Evolutionary conservation across 23 tunicate genomes (phyloP).

Genomic region (Ascidia mentula): DNA sequence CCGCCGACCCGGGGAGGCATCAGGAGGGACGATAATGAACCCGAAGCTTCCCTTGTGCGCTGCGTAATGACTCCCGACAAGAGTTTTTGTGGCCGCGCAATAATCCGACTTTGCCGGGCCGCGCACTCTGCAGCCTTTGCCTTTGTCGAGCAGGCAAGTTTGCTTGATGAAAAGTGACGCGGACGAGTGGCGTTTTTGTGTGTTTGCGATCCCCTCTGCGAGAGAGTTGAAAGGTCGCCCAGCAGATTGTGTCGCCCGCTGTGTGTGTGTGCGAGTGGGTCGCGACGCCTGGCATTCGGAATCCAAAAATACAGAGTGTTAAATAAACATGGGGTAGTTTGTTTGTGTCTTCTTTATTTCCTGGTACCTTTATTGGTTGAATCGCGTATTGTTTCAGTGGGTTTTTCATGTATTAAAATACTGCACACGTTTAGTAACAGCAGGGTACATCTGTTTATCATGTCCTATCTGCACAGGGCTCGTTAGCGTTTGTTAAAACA

Average conservation of each 20-base stretch:
- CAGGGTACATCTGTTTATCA: too few species aligned
- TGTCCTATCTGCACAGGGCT: too few species aligned
- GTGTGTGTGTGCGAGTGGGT: not conserved
- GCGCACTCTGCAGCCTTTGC: not conserved
- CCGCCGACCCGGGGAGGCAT: not conserved
- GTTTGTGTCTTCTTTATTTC: too few species aligned
- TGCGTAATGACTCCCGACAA: slow-evolving; percentile 5
- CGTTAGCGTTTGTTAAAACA: too few species aligned
- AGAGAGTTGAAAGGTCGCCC: not conserved
- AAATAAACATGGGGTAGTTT: too few species aligned
- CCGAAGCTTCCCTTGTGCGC: slow-evolving; percentile 8
- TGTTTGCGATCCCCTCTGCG: not conserved
- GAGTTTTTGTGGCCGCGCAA: slow-evolving; percentile 5
- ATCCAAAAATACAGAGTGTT: not conserved
- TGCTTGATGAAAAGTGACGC: not conserved
- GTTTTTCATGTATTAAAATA: too few species aligned
- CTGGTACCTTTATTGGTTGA: too few species aligned
- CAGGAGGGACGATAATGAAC: slow-evolving; percentile 7
- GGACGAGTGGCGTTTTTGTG: slow-evolving; percentile 7
- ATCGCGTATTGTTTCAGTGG: too few species aligned
- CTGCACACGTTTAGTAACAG: too few species aligned
- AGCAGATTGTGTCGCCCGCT: slow-evolving; percentile 10
- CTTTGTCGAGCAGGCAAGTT: too few species aligned
- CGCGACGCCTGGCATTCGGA: not conserved
- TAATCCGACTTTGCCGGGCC: not conserved